phyloP scores from a whole-genome alignment of 2,797 vertebrate genomes.

The Gallirallus australis region DNA sequence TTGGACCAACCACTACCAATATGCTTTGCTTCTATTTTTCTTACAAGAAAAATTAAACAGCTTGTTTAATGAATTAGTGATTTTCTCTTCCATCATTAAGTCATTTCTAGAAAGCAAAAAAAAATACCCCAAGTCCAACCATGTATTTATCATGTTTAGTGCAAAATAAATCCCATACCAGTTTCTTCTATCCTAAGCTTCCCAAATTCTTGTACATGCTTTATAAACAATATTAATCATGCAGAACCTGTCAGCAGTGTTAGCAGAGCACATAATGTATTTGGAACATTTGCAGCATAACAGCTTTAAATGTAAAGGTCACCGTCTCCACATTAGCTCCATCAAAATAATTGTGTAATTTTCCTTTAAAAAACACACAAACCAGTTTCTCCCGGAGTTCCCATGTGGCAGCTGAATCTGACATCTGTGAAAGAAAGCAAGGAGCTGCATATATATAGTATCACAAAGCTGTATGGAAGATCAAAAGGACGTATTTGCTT shows the following conservation, averaged over 20 bases:
- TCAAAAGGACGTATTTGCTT: constrained; percentile 38
- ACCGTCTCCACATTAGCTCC: constrained; percentile 68
- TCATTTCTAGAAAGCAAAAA: constrained; percentile 38
- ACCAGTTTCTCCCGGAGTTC: constrained; percentile 29
- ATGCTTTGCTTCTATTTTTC: constrained; percentile 40
- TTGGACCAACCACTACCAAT: not conserved
- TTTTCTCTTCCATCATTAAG: constrained; percentile 60
- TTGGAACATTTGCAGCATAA: constrained; percentile 68
- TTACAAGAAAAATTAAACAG: constrained; percentile 52
- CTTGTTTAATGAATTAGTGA: constrained; percentile 59
- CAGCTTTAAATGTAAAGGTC: constrained; percentile 69
- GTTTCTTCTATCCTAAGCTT: constrained; percentile 57
- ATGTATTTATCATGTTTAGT: constrained; percentile 57
- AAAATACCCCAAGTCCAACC: constrained; percentile 9
- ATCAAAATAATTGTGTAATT: constrained; percentile 67
- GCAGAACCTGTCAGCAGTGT: constrained; percentile 44
- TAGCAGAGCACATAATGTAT: constrained; percentile 44
- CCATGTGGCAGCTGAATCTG: constrained; percentile 34
- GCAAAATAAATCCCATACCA: constrained; percentile 54
- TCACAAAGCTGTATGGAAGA: constrained; percentile 24
- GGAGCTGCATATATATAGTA: constrained; percentile 1
- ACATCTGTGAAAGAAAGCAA: constrained; percentile 63
- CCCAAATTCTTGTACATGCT: constrained; percentile 37
- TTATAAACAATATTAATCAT: constrained; percentile 70
- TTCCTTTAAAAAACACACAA: constrained; percentile 72